Evolutionary conservation across 2,888 invertebrate genomes (phyloP), one percentile per base, ranked within the genome.

Genomic region (Protula sp.): DNA sequence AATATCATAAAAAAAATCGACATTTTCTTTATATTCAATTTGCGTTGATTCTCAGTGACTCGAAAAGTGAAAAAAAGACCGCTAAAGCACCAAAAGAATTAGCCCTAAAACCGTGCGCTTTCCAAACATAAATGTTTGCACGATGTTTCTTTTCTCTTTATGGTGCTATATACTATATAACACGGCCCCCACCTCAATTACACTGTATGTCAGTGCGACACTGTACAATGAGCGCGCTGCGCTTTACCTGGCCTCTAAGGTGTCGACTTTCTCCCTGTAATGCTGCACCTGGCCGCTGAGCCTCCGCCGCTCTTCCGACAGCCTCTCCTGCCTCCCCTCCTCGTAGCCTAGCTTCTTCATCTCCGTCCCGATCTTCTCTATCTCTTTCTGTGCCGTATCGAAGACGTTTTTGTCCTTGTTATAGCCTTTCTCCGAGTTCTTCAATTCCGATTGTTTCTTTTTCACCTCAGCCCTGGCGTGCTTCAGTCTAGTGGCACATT

Each of bases 351-450:
- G 64, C 58, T 77, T 76, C 54, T 73, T 73, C 69, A 81, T 64
- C 80, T 83, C 53, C 79, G 79, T 81, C 74, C 82, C 75, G 29
- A 82, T 57, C 64, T 74, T 77, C 27, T 76, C 68, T 26, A 80
- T 74, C 70, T 75, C 76, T 61, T 80, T 74, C 55, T 75, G 67
- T 65, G 86, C 84, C 19, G 82, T 82, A 5, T 85, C 85, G 48
- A 89, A 83, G 57, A 67, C 67, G 22, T 81, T 81, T 73, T 86
- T 85, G 73, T 91, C 89, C 58, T 85, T 79, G 55, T 85, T 83
- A 76, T 87, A 89, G 63, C 88, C 88, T 1, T 85, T 82, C 65
- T 88, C 87, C 64, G 87, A 87, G 57, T 84, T 83, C 61, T 86
- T 85, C 71, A 89, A 83, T 67, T 90, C 89, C 19, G 81, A 82